phyloP scores from a whole-genome alignment of 1,140 invertebrate genomes.

The Muscidifurax raptorellus region DNA sequence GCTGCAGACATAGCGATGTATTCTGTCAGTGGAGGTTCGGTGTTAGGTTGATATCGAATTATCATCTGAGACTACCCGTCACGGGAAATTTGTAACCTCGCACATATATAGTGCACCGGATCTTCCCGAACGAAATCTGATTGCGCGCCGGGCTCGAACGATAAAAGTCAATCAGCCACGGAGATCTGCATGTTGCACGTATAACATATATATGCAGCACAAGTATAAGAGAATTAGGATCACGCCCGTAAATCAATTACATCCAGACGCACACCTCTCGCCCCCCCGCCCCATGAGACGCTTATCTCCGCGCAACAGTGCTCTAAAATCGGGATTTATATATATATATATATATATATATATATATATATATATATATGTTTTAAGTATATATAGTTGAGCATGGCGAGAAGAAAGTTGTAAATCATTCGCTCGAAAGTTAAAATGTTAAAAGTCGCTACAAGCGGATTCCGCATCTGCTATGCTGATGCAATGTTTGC shows the following conservation, averaged over 20 bases:
- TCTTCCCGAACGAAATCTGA: background rate
- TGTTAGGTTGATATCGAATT: background rate
- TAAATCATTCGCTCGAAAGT: no score
- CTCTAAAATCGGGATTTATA: no score
- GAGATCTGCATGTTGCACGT: background rate
- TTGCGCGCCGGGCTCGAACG: background rate
- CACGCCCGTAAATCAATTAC: background rate
- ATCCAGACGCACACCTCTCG: background rate
- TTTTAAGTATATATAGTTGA: no score
- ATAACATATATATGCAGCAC: background rate
- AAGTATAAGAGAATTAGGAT: constrained; percentile 7
- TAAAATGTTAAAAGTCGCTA: no score
- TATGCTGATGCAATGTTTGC: no score
- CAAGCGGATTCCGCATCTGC: no score
- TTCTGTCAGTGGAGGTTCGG: background rate
- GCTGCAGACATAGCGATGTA: no score
- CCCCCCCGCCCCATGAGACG: no score
- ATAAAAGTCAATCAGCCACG: background rate
- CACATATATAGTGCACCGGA: background rate
- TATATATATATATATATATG: no score
- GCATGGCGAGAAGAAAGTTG: background rate
- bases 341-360: no score
- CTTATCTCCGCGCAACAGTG: background rate
- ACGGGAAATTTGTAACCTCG: background rate
- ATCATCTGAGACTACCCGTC: background rate